These are phyloP conservation scores for Podotricha telesiphe DNA, from an alignment of 2,888 invertebrate species.

Conservation along the genomic window DNA sequence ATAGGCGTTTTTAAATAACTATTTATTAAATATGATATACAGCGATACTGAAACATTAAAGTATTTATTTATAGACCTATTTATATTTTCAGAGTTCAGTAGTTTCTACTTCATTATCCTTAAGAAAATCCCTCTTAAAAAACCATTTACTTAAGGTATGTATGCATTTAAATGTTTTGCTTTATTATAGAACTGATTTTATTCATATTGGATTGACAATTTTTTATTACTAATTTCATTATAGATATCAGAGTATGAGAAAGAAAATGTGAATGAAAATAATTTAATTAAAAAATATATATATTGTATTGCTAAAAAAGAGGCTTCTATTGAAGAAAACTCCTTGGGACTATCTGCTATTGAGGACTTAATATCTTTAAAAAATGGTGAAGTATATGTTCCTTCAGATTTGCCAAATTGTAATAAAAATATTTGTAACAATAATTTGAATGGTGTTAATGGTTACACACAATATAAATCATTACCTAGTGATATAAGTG, in stretches of 20 bases:
- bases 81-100: conserved; percentile 33
- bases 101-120: conserved; percentile 33
- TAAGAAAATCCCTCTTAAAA: conserved; percentile 38
- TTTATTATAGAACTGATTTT: not conserved
- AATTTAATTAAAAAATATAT: not conserved
- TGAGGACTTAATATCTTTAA: conserved; percentile 52
- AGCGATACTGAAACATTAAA: too few species aligned
- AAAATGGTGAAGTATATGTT: conserved; percentile 40
- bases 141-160: conserved; percentile 26
- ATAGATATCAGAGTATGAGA: conserved; percentile 16
- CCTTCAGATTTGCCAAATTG: conserved; percentile 25
- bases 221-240: not conserved
- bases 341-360: conserved; percentile 57
- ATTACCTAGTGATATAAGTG: conserved; percentile 51
- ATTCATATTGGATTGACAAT: not conserved
- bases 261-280: conserved; percentile 24
- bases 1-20: too few species aligned
- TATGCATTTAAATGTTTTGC: not conserved
- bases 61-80: too few species aligned
- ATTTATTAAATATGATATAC: too few species aligned
- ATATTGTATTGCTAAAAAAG: not conserved
- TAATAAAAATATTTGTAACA: conserved; percentile 23
- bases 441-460: conserved; percentile 28
- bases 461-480: conserved; percentile 50
- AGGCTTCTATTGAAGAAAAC: conserved; percentile 37